Conservation (phyloP, 2,797 vertebrate genomes). For the Epinephelus awoara region DNA sequence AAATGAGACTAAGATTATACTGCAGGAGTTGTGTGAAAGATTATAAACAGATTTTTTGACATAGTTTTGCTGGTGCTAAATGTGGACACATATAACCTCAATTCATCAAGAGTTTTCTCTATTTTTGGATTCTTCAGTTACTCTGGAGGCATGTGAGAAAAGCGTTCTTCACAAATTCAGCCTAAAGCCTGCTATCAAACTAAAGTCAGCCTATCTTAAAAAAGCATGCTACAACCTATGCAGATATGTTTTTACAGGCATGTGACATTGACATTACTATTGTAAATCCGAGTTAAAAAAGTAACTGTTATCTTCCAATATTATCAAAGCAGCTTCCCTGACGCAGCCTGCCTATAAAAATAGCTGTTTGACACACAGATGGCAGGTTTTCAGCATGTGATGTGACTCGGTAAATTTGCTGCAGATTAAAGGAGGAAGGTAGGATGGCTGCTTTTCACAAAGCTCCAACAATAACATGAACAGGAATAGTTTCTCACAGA, state of each 20-base stretch:
- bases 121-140: too few species aligned
- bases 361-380: slow-evolving; percentile 4
- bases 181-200: not conserved
- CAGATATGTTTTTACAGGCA: not conserved
- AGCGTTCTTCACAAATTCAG: too few species aligned
- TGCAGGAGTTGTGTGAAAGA: too few species aligned
- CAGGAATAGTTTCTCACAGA: slow-evolving; percentile 8
- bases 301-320: not conserved
- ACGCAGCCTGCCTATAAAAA: slow-evolving; percentile 13
- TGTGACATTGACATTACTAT: slow-evolving; percentile 9
- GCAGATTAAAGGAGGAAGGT: not conserved
- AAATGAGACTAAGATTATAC: too few species aligned
- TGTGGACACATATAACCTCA: too few species aligned
- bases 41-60: too few species aligned
- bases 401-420: not conserved
- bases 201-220: not conserved
- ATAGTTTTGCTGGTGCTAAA: too few species aligned
- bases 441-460: not conserved
- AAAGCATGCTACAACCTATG: not conserved
- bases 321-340: slow-evolving; percentile 14
- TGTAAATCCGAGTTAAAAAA: slow-evolving; percentile 12
- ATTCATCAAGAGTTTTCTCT: too few species aligned
- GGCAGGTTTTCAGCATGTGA: not conserved
- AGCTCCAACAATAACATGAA: slow-evolving; percentile 5
- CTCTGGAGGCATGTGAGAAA: too few species aligned